These are phyloP conservation scores for Hyla sarda DNA, from an alignment of 2,113 vertebrate species.

Conservation along the genomic window DNA sequence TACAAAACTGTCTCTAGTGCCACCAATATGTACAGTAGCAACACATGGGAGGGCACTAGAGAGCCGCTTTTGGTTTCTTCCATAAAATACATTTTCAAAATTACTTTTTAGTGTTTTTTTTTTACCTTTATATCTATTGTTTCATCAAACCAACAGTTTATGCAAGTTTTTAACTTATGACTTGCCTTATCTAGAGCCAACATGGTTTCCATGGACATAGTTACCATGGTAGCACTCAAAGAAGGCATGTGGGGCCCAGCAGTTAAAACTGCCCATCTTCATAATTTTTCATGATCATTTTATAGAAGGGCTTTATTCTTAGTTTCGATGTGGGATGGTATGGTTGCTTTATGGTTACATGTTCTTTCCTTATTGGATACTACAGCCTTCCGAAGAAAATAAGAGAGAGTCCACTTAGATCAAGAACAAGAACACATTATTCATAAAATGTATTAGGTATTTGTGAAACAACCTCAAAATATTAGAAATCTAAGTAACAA, in stretches of 20 bases:
- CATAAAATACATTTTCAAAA: not conserved
- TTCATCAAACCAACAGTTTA: too few species aligned
- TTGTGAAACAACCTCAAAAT: too few species aligned
- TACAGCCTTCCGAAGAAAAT: not conserved
- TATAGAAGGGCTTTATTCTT: not conserved
- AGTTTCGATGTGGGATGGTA: not conserved
- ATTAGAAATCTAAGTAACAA: too few species aligned
- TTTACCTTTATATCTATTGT: too few species aligned
- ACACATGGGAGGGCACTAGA: too few species aligned
- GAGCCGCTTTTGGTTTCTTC: too few species aligned
- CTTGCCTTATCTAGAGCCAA: too few species aligned
- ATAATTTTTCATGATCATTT: too few species aligned
- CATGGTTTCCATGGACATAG: too few species aligned
- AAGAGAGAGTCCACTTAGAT: not conserved
- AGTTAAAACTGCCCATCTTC: not conserved
- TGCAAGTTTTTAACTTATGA: not conserved
- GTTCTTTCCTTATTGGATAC: not conserved
- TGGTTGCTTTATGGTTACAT: not conserved
- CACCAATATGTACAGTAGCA: not conserved
- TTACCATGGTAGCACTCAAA: not conserved
- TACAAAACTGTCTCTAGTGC: not conserved
- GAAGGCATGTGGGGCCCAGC: not conserved
- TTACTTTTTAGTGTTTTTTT: not conserved
- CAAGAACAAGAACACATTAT: too few species aligned
- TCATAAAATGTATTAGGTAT: too few species aligned